phyloP scores from a whole-genome alignment of 2,113 vertebrate species.

The Catharus bicknelli region DNA sequence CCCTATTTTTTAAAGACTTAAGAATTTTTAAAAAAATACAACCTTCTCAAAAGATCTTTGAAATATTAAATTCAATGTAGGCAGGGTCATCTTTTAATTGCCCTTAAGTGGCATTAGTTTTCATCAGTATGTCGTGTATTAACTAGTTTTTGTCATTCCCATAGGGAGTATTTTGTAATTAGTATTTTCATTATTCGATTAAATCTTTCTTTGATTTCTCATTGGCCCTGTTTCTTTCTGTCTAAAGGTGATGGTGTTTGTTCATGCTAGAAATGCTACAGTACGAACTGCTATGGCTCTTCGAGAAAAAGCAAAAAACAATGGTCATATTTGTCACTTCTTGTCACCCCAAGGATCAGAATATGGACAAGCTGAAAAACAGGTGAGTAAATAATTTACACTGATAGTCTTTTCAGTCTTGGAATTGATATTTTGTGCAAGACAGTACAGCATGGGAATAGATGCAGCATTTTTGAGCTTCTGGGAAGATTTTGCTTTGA shows the following conservation, averaged over 20 bases:
- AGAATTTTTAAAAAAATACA: neutral
- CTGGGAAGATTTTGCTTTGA: neutral
- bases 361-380: slow-evolving; percentile 95
- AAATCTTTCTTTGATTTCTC: neutral
- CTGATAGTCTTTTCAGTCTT: neutral
- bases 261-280: slow-evolving; percentile 95
- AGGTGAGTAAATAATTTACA: slow-evolving; percentile 71
- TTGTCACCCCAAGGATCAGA: slow-evolving; percentile 84
- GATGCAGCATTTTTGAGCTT: neutral
- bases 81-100: neutral
- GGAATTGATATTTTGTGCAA: neutral
- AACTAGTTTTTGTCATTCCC: neutral
- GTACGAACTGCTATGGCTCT: slow-evolving; percentile 93
- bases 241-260: slow-evolving; percentile 96
- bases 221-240: slow-evolving; percentile 15
- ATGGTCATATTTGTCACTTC: slow-evolving; percentile 86
- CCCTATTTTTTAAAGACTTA: neutral
- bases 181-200: neutral
- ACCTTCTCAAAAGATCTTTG: neutral
- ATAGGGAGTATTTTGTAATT: neutral
- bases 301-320: slow-evolving; percentile 95
- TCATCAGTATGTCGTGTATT: neutral
- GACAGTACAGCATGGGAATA: neutral
- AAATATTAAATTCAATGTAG: neutral
- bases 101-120: neutral